Conservation (phyloP, 2,888 invertebrate species). For the Limenitis arthemis region DNA sequence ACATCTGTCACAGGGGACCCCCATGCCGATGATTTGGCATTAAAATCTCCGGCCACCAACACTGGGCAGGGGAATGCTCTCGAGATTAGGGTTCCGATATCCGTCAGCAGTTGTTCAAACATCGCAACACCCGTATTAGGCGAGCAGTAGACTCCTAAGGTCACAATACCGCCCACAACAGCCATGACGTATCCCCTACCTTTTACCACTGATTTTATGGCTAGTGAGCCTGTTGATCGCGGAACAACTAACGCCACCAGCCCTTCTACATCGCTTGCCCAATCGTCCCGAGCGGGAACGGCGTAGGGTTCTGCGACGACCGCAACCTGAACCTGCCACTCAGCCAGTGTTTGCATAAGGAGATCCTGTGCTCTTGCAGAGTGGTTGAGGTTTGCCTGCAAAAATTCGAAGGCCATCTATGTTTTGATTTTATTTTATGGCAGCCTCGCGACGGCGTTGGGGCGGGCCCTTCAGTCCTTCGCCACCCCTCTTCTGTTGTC, state of each 20-base stretch:
- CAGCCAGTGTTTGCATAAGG: no score
- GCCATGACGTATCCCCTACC: no score
- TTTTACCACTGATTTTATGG: conserved; percentile 1
- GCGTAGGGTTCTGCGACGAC: no score
- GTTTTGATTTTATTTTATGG: no score
- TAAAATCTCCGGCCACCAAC: conserved; percentile 14
- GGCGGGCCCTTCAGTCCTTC: no score
- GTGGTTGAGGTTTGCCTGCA: no score
- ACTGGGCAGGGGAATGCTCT: conserved; percentile 3
- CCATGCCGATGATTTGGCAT: conserved; percentile 23
- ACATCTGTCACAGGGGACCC: conserved; percentile 16
- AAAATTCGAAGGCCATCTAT: no score
- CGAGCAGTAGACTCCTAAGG: conserved; percentile 23
- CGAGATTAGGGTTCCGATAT: conserved; percentile 3
- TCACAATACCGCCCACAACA: background rate
- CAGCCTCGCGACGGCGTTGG: no score
- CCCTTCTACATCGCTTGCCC: background rate
- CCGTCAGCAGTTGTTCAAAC: conserved; percentile 18
- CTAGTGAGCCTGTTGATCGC: conserved; percentile 6
- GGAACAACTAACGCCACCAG: background rate
- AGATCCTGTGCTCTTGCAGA: no score
- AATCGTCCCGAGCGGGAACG: background rate
- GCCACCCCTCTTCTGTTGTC: no score
- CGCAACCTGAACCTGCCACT: no score
- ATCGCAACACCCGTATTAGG: conserved; percentile 21